Percentiles rank a stretch among this genome's conserved stretches.
Conservation (phyloP, 1,140 invertebrate genomes). For the Atta cephalotes region DNA sequence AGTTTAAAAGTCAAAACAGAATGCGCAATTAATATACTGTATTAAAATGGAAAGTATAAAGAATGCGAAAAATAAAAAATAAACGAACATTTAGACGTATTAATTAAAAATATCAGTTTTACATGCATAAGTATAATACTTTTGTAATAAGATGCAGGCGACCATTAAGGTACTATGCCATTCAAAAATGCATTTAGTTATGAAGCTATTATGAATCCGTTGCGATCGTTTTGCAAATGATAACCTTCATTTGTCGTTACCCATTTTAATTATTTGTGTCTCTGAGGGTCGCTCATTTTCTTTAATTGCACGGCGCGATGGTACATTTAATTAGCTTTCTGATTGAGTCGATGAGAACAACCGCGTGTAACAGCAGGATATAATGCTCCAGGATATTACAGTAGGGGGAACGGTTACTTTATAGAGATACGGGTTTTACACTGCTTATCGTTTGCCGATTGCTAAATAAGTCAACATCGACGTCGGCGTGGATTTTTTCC, state of each 20-base stretch:
- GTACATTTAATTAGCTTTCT: conserved; percentile 50
- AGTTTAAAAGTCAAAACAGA: neutral
- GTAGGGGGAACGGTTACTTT: conserved; percentile 10
- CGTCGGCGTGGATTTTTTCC: conserved; percentile 47
- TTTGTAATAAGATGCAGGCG: neutral
- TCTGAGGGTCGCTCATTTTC: conserved; percentile 25
- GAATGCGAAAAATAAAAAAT: neutral
- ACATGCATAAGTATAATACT: neutral
- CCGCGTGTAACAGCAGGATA: conserved; percentile 21
- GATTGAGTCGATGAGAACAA: conserved; percentile 47
- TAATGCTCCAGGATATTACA: conserved; percentile 49
- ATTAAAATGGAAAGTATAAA: neutral
- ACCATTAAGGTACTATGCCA: neutral
- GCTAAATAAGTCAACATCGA: conserved; percentile 40
- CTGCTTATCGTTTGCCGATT: conserved; percentile 37
- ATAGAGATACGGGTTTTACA: conserved; percentile 25
- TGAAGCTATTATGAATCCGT: neutral
- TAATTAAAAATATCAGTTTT: neutral
- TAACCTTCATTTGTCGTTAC: neutral
- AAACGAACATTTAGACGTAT: neutral
- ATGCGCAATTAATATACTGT: neutral
- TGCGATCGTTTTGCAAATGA: conserved; percentile 13
- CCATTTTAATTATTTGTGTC: conserved; percentile 20
- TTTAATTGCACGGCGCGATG: conserved; percentile 37
- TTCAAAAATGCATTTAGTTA: conserved; percentile 23